phyloP scores from a whole-genome alignment of 2,113 vertebrate genomes.

The Pollachius pollachius region DNA sequence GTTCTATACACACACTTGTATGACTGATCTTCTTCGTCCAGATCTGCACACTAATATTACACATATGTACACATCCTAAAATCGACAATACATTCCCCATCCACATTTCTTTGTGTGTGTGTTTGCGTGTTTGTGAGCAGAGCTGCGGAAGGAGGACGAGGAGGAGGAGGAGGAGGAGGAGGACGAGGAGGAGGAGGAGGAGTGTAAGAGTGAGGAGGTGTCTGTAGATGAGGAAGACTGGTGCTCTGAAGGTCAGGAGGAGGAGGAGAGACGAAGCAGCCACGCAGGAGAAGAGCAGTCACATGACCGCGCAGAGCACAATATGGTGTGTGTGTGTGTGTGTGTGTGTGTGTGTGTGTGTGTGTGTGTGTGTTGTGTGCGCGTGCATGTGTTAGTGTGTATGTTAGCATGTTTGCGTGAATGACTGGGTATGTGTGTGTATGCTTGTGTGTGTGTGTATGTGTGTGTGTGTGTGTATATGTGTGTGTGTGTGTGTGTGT shows the following conservation, averaged over 20 bases:
- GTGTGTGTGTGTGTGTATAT: neutral
- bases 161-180: slow-evolving; percentile 16
- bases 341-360: neutral
- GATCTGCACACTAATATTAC: too few relatives aligned
- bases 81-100: neutral
- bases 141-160: slow-evolving; percentile 39
- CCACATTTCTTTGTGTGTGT: slow-evolving; percentile 1
- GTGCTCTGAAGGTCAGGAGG: slow-evolving; percentile 42
- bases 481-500: too few relatives aligned
- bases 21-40: too few relatives aligned
- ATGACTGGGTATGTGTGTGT: neutral
- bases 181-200: slow-evolving; percentile 22
- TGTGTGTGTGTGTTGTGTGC: slow-evolving; percentile 1
- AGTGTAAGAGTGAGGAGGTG: slow-evolving; percentile 36
- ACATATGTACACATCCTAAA: too few relatives aligned
- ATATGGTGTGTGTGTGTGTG: slow-evolving; percentile 34
- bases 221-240: slow-evolving; percentile 47
- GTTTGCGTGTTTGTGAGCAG: slow-evolving; percentile 16
- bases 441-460: neutral
- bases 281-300: slow-evolving; percentile 22
- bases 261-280: slow-evolving; percentile 37
- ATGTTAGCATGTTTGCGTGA: slow-evolving; percentile 3
- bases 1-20: too few relatives aligned
- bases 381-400: neutral
- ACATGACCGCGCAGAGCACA: slow-evolving; percentile 30